Percentiles rank a stretch among this genome's conserved stretches.
Conservation (phyloP, 2,888 invertebrate species). For the Apamea epomidion region DNA sequence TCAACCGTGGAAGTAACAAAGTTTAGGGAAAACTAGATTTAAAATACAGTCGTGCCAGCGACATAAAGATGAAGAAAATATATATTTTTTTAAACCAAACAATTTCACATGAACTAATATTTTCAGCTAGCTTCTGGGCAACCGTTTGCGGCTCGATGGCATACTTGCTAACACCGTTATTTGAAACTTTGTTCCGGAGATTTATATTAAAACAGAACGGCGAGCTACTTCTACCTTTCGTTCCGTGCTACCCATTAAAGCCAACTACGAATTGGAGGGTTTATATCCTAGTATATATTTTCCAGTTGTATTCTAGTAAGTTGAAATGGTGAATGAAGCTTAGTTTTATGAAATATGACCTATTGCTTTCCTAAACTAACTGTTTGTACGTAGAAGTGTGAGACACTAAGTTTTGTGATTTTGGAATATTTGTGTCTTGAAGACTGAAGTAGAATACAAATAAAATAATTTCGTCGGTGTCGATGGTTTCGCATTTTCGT, state of each 20-base stretch:
- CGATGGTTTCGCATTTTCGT: no score
- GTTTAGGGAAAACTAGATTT: no score
- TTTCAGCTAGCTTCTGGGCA: constrained; percentile 66
- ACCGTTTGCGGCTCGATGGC: constrained; percentile 51
- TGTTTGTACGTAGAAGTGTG: neutral
- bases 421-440: neutral
- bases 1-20: no score
- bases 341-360: constrained; percentile 33
- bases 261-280: constrained; percentile 59
- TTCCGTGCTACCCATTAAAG: constrained; percentile 67
- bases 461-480: neutral
- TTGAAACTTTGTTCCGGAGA: constrained; percentile 65
- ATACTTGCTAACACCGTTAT: constrained; percentile 66
- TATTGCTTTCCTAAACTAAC: constrained; percentile 1
- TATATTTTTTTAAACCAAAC: neutral
- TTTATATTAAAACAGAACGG: constrained; percentile 65
- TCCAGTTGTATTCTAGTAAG: constrained; percentile 68
- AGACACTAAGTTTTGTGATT: neutral
- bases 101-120: neutral
- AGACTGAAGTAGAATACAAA: neutral
- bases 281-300: constrained; percentile 65
- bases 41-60: no score
- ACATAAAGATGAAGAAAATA: no score
- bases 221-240: constrained; percentile 61
- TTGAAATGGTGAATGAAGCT: constrained; percentile 31